A percentile compares a stretch with the other conserved stretches of the same genome.
Evolutionary conservation across 2,113 vertebrate species (phyloP).

Genomic region (Aviceda subcristata): DNA sequence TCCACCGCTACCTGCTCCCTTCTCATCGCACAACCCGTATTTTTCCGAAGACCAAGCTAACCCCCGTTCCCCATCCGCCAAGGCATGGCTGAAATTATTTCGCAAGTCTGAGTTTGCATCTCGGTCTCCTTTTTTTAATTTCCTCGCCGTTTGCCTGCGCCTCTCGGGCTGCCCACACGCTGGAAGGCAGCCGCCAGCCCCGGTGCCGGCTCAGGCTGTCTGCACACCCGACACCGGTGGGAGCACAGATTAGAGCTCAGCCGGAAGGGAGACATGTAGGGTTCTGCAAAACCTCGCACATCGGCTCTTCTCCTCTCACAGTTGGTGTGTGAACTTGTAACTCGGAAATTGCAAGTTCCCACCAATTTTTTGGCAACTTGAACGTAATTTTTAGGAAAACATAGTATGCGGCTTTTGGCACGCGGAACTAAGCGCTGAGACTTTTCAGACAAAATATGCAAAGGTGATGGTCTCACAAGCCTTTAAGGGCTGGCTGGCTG

Average conservation of each 20-base stretch:
- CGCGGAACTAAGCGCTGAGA: neutral
- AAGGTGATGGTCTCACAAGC: constrained; percentile 56
- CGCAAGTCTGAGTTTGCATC: neutral
- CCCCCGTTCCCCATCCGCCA: neutral
- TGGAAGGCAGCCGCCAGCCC: constrained; percentile 14
- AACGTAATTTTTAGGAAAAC: constrained; percentile 58
- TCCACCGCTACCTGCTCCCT: neutral
- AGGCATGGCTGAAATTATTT: neutral
- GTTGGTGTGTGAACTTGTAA: constrained; percentile 56
- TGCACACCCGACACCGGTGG: neutral
- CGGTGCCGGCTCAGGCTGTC: constrained; percentile 20
- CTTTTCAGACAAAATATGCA: constrained; percentile 60
- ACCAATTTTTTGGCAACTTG: constrained; percentile 30
- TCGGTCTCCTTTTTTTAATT: neutral
- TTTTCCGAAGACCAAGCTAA: neutral
- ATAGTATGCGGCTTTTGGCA: constrained; percentile 48
- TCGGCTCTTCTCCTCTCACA: constrained; percentile 39
- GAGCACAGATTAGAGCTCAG: constrained; percentile 42
- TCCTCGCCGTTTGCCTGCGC: neutral
- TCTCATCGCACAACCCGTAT: neutral
- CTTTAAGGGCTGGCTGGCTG: constrained; percentile 33
- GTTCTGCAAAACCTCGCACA: constrained; percentile 48
- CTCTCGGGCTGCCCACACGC: constrained; percentile 20
- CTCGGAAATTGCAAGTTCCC: constrained; percentile 53
- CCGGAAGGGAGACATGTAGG: constrained; percentile 28